Evolutionary conservation across 2,888 invertebrate species (phyloP), one percentile per base, ranked within the genome.

Genomic region (Dascillus cervinus): DNA sequence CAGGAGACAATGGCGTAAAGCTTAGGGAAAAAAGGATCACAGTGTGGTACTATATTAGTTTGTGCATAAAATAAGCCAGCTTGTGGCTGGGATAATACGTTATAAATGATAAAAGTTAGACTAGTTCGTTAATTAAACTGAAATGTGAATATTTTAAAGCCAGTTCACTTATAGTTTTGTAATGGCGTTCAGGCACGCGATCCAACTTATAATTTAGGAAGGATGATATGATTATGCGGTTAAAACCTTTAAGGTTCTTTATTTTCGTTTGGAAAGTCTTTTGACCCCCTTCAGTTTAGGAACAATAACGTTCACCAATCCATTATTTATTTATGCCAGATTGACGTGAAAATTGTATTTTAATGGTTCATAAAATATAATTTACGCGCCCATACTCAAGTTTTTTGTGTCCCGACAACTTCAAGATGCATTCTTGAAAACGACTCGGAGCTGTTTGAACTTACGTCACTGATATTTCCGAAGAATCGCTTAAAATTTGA

Each of bases 51-150:
- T 30, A 27, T 11, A 15, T 26, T 15, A 22, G 22, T 32, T 31
- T 32, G 28, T 29, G 32, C 25, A 26, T 36, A 40, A 34, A 35
- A 23, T 27, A 20, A 25, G 22, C 19, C 20, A 12, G 11, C 24
- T n/a, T 22, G 9, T 21, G 36, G 29, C 14, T 29, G 25, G 23
- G 29, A 23, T 32, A 27, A 32, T 33, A 26, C 26, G 32, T 37
- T 35, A 37, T 35, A 43, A 43, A 43, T 40, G 39, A 35, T 40
- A 37, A 39, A 43, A 40, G 40, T 43, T 43, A 37, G 35, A 43
- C 43, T 43, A 41, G 41, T 43, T 39, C 27, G 39, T 41, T 43
- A 43, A 43, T 43, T 43, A 43, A 43, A 39, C 38, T 34, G 34
- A 43, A 41, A 36, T 39, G 37, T 36, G 39, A 43, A 43, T 43